phyloP scores from a whole-genome alignment of 92 coral and sea anemone species.

The Hydrozoanthus gracilis region DNA sequence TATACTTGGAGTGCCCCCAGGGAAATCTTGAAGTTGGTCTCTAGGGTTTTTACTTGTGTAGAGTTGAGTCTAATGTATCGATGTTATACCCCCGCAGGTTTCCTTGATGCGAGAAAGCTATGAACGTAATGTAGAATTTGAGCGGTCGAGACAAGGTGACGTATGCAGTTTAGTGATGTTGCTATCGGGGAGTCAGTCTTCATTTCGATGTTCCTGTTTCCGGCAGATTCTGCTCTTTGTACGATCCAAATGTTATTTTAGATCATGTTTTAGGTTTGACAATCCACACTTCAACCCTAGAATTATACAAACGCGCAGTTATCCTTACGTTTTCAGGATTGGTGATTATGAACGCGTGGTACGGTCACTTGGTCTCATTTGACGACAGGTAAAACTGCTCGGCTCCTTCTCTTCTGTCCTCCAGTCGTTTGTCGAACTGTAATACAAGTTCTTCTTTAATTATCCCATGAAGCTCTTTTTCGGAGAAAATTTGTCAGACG shows the following conservation, averaged over 20 bases:
- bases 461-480: too few relatives aligned
- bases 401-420: neutral
- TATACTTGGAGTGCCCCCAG: too few relatives aligned
- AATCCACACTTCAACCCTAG: neutral
- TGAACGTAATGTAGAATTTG: constrained; percentile 83
- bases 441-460: neutral
- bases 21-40: too few relatives aligned
- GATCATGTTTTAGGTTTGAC: too few relatives aligned
- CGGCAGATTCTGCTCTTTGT: too few relatives aligned
- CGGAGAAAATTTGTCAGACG: too few relatives aligned
- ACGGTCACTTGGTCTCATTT: constrained; percentile 90
- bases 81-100: constrained; percentile 59
- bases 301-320: neutral
- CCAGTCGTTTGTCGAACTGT: neutral
- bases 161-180: neutral
- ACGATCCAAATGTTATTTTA: too few relatives aligned
- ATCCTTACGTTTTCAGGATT: constrained; percentile 60
- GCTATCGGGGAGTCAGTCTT: too few relatives aligned
- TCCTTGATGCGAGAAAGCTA: constrained; percentile 86
- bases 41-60: neutral
- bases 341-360: constrained; percentile 88
- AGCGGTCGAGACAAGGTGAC: constrained; percentile 83
- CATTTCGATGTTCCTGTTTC: too few relatives aligned
- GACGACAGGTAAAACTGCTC: constrained; percentile 53
- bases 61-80: too few relatives aligned